Base-by-base conservation (phyloP, 2,113 vertebrate genomes). In the Lipophrys pholis region DNA sequence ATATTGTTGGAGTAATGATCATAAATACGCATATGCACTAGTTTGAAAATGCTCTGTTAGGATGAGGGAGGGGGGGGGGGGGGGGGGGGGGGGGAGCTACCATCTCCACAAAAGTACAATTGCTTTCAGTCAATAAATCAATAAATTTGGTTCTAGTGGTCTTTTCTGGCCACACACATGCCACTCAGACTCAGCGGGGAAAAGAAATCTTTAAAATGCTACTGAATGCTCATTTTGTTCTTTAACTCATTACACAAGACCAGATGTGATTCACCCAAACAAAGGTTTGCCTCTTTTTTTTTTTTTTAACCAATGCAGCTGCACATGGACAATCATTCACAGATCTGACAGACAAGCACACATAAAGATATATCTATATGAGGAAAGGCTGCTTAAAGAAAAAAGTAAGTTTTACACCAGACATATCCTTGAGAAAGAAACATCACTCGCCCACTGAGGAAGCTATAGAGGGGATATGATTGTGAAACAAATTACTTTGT, bases 251-350 rank as follows among this genome's bases (percentile, higher is more conserved):
- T 61, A 43, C 6, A 56, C 11, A 7, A 46, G 17, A 3, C 15
- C 74, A 73, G 51, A 81, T 78, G 78, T 51, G 74, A 60, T 45
- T 17, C 11, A 17, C 40, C 14, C 8, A 58, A 12, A 1, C 30
- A 40, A 1, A 9, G 1, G 14, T 38, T 45, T 57, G 48, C 12
- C 42, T 12, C 10, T 12, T 45, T 36, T 12, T 30, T 16, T 1
- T 55, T 15, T 11, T n/a, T 35, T 41, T 14, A 48, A 82, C 54
- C 15, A 21, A 9, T 14, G 7, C 8, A 56, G 21, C 21, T 30
- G 21, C 21, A 30, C 21, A 4, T 12, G 11, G 30, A 67, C 39
- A 5, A 6, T 8, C 41, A 38, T 21, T 8, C 15, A 8, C 30
- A 69, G 36, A 30, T 36, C 36, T 17, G 41, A 61, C 14, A 49